Evolutionary conservation across 2,888 invertebrate species (phyloP), one percentile per base, ranked within the genome.

Genomic region (Agriotes lineatus): DNA sequence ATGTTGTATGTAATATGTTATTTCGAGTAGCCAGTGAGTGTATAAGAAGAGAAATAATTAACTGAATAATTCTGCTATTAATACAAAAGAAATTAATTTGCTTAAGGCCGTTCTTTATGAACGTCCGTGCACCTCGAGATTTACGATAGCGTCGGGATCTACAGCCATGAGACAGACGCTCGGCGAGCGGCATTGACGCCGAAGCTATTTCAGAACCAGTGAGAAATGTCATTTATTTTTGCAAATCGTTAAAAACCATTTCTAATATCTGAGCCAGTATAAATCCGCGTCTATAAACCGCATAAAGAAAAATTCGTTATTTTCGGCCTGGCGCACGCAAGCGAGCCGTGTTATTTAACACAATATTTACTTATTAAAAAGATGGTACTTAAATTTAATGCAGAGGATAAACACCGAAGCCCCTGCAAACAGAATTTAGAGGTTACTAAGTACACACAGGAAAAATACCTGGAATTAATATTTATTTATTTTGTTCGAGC

Each of bases 191-290:
- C 58, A 58, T 58, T 58, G 58, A 58, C 58, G 58, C 39, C 19
- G 20, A 48, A 48, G 60, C 35, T 60, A 60, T 60, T 60, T 60
- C 60, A 35, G 60, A 60, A 14, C 48, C 19, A 50, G 20, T 33
- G 33, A 42, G 50, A 60, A 60, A 44, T 44, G 58, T 58, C 58
- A 48, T 60, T 60, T 60, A 60, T 60, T 60, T 60, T 60, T 60
- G 60, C 42, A 60, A 48, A 59, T 59, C 59, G 59, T 9, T 44
- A n/a, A 45, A 59, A 59, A 18, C 44, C 57, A 33, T 52, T 52
- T 52, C 52, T 52, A 52, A 48, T 52, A 42, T 42, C 57, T 42
- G 57, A 37, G 57, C 57, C 57, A 57, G 39, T 57, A 57, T 57
- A 57, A 57, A 57, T 57, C 39, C 57, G 14, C 37, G 18, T 4